Evolutionary conservation across 2,888 invertebrate genomes (phyloP), one percentile per base, ranked within the genome.

Genomic region (Morpho deidamia): DNA sequence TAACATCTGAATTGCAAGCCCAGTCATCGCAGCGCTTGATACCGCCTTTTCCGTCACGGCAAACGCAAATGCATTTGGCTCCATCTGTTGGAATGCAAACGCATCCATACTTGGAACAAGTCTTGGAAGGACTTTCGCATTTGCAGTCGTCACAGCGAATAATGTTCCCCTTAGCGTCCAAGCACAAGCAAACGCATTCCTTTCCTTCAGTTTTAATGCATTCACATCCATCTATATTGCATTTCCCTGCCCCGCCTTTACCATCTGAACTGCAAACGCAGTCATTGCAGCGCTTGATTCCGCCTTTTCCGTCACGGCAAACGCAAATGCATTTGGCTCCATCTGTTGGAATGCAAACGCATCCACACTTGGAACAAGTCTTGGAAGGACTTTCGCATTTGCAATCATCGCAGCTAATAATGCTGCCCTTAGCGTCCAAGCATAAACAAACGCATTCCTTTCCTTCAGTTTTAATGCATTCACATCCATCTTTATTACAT

Each of bases 81-180:
- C 71, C 70, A 0, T 55, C 61, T 9, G 67, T 68, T 8, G 58
- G 53, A 0, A 71, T 59, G 49, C 74, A 72, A 12, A 68, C 48
- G 39, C 74, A 76, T 35, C 64, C 66, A 1, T 57, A 58, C 39
- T 69, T 72, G 34, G 68, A 58, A 48, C 78, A 77, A 37, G 69
- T 63, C 8, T 60, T 48, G 33, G 55, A 51, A 12, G 12, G 32
- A 14, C 55, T 12, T 8, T 11, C 7, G 35, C 49, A 53, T 11
- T 44, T 39, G 12, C 73, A 75, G 9, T 73, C 68, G 1, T 65
- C 46, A 32, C 71, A 70, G 3, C 59, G 50, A 42, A 60, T 14
- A 44, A 35, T 44, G 9, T 14, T 40, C 1, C 62, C 44, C 44
- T 55, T 12, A 33, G 52, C 53, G 42, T 65, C 59, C 3, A 34